Evolutionary conservation across 2,113 vertebrate genomes (phyloP), one percentile per base, ranked within the genome.

Genomic region (Pterocles gutturalis): DNA sequence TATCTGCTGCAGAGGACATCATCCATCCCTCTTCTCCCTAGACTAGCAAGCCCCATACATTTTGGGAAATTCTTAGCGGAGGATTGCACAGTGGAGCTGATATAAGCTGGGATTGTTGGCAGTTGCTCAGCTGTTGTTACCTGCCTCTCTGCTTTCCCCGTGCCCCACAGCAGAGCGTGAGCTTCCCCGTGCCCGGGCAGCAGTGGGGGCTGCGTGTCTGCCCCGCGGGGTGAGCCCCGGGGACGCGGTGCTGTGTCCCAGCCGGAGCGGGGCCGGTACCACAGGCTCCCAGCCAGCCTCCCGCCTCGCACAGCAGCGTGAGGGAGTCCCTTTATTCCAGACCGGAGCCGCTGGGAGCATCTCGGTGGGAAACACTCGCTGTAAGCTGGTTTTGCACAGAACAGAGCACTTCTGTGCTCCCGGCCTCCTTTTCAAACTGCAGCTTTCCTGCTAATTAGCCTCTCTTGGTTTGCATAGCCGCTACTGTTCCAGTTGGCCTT

Each of bases 391-490:
- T 79, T 36, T 38, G 41, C 75, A 29, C n/a, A 57, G 90, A 91
- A 94, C 95, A 95, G 93, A 89, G 96, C 65, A 57, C 87, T 78
- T 87, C 90, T 89, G 84, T 95, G 83, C 88, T 92, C 61, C n/a
- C 86, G 29, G 67, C 28, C 76, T 71, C 29, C 48, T 71, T 67
- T 45, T 61, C 29, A n/a, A 3, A 17, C 13, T 58, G 48, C 64
- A 16, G 72, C 79, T 83, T 69, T 62, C 89, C 55, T 77, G 64
- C 48, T 89, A 91, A 90, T 94, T 94, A 95, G 89, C 91, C 71
- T 8, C 73, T 58, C 84, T 73, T 67, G 93, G 33, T 57, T 87
- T 92, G 38, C 86, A 46, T 17, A 7, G 43, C 81, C 3, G 1
- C 78, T 19, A 85, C 88, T 85, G 69, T 93, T 93, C 71, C 67